Evolutionary conservation across 2,113 vertebrate genomes (phyloP).

Genomic region (Saguinus imperator): DNA sequence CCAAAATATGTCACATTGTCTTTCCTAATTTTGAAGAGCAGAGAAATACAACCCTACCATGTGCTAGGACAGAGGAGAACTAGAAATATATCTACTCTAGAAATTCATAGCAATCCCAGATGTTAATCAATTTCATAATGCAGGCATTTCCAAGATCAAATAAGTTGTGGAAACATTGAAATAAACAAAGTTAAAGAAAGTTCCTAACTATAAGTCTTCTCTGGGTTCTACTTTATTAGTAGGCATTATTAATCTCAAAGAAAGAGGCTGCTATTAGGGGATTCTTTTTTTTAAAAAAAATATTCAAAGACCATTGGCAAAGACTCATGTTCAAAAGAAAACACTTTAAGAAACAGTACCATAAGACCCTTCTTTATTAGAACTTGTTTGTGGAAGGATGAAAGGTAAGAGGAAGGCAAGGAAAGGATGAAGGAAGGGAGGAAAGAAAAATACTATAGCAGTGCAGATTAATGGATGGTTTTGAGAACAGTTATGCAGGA

Average conservation of each 20-base stretch:
- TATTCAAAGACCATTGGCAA: not conserved
- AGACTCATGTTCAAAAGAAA: not conserved
- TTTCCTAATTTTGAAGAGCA: not conserved
- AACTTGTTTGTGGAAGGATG: not conserved
- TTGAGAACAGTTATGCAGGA: not conserved
- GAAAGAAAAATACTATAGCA: not conserved
- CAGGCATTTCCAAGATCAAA: not conserved
- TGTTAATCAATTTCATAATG: not conserved
- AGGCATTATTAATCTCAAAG: not conserved
- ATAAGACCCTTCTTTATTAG: not conserved
- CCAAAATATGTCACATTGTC: not conserved
- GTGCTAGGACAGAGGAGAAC: not conserved
- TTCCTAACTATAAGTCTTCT: not conserved
- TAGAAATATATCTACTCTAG: not conserved
- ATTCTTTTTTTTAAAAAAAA: not conserved
- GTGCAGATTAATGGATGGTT: not conserved
- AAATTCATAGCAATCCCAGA: not conserved
- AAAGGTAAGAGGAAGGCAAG: not conserved
- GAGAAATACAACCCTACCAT: not conserved
- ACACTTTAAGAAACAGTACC: not conserved
- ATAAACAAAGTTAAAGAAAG: not conserved
- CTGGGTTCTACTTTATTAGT: not conserved
- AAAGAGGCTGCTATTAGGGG: not conserved
- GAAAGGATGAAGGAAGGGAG: not conserved
- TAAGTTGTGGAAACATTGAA: not conserved